These are phyloP conservation scores for Drosophila sordidapex DNA, from an alignment of 2,888 invertebrate species.

Conservation along the genomic window DNA sequence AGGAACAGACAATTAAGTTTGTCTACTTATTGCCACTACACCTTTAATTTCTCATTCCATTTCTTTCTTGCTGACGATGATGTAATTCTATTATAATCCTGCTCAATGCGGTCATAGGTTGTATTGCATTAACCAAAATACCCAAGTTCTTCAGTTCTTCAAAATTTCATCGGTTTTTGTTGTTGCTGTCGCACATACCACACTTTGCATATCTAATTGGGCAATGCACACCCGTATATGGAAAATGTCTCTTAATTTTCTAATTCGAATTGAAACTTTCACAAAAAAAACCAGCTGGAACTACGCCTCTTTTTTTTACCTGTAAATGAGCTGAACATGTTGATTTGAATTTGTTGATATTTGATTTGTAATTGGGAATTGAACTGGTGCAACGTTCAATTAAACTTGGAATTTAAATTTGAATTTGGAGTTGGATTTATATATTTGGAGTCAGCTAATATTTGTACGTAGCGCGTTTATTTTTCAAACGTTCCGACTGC, in stretches of 20 bases:
- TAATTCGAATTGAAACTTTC: constrained; percentile 61
- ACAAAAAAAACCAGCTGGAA: constrained; percentile 42
- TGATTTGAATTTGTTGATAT: constrained; percentile 42
- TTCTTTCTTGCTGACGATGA: constrained; percentile 47
- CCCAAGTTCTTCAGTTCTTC: constrained; percentile 11
- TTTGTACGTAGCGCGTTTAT: constrained; percentile 64
- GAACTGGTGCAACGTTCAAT: constrained; percentile 13
- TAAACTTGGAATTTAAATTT: constrained; percentile 25
- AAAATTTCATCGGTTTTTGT: background rate
- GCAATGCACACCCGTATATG: constrained; percentile 1
- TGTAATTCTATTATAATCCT: constrained; percentile 58
- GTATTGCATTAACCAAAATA: background rate
- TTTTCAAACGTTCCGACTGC: constrained; percentile 73
- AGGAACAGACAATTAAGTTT: constrained; percentile 60
- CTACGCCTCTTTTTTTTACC: constrained; percentile 71
- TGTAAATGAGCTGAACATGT: constrained; percentile 85
- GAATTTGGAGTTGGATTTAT: constrained; percentile 30
- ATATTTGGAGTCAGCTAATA: constrained; percentile 42
- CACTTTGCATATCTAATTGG: constrained; percentile 36
- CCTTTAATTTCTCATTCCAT: background rate
- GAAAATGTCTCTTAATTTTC: constrained; percentile 46
- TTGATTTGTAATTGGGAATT: constrained; percentile 26
- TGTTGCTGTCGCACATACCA: constrained; percentile 18
- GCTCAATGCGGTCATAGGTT: constrained; percentile 59
- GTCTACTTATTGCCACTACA: constrained; percentile 22